Percentiles rank a stretch among this genome's conserved stretches.
These are phyloP conservation scores for Trachymyrmex septentrionalis DNA, from an alignment of 1,140 invertebrate genomes.

Conservation along the genomic window DNA sequence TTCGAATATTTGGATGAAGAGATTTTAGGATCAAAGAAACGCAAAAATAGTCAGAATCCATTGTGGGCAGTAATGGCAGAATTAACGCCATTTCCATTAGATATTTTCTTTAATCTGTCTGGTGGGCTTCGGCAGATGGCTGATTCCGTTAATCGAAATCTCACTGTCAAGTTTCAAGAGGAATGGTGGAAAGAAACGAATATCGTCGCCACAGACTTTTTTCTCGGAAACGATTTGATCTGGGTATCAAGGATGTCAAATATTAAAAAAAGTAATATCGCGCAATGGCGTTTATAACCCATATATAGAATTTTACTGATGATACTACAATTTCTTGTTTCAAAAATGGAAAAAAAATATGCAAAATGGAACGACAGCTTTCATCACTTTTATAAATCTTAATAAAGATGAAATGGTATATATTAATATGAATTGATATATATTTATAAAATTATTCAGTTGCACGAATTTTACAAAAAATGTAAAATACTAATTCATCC, in stretches of 20 bases:
- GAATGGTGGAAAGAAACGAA: slow-evolving; percentile 90
- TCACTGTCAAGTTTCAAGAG: slow-evolving; percentile 89
- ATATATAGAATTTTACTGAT: slow-evolving; percentile 8
- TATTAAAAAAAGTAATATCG: slow-evolving; percentile 80
- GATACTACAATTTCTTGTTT: background rate
- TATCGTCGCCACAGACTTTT: slow-evolving; percentile 92
- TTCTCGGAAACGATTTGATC: slow-evolving; percentile 92
- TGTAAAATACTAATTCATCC: background rate
- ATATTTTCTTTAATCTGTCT: slow-evolving; percentile 89
- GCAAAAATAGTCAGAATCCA: slow-evolving; percentile 86
- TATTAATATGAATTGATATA: background rate
- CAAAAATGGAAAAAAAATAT: background rate
- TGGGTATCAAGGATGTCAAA: slow-evolving; percentile 90
- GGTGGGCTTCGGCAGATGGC: slow-evolving; percentile 91
- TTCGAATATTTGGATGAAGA: slow-evolving; percentile 87
- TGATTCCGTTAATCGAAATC: slow-evolving; percentile 89
- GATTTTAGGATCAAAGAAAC: slow-evolving; percentile 81
- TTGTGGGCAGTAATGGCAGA: slow-evolving; percentile 94
- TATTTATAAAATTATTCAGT: background rate
- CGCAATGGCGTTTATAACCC: slow-evolving; percentile 76
- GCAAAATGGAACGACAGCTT: background rate
- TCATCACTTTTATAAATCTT: background rate
- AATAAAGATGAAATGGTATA: background rate
- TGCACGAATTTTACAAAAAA: slow-evolving; percentile 6
- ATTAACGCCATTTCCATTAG: slow-evolving; percentile 90